phyloP scores from a whole-genome alignment of 2,888 invertebrate species.

The Tinea trinotella region DNA sequence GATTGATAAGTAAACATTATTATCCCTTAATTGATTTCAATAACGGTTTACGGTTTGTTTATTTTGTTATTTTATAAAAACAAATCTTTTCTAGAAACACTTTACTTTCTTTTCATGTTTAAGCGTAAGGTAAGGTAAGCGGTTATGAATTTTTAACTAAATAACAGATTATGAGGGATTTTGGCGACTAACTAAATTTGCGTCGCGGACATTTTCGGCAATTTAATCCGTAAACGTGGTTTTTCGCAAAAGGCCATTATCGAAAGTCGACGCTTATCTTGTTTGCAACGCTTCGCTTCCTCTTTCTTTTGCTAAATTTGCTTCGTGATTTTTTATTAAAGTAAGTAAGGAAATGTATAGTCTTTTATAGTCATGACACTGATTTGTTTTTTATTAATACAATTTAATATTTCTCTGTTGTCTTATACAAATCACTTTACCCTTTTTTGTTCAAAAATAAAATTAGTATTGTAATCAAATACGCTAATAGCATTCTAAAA shows the following conservation, averaged over 20 bases:
- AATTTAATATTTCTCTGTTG: not conserved
- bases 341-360: slow-evolving; percentile 12
- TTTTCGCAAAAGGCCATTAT: slow-evolving; percentile 49
- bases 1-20: slow-evolving; percentile 1
- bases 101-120: not conserved
- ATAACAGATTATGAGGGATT: not conserved
- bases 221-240: slow-evolving; percentile 46
- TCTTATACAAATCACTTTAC: too few relatives aligned
- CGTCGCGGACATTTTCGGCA: slow-evolving; percentile 40
- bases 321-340: slow-evolving; percentile 21
- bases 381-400: slow-evolving; percentile 8
- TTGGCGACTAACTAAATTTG: slow-evolving; percentile 31
- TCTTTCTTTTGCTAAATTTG: slow-evolving; percentile 43
- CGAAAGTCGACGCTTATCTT: slow-evolving; percentile 47
- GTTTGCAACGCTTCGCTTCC: slow-evolving; percentile 44
- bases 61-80: not conserved
- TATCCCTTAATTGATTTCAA: not conserved
- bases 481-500: too few relatives aligned
- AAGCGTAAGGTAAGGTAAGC: too few relatives aligned
- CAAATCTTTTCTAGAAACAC: too few relatives aligned
- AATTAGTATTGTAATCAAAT: too few relatives aligned
- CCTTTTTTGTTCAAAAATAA: too few relatives aligned
- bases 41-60: not conserved
- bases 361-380: slow-evolving; percentile 2
- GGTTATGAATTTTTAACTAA: not conserved